Evolutionary conservation across 37 sponge, comb jelly and placozoan species (phyloP).

Genomic region (Cliona cf. orientalis): DNA sequence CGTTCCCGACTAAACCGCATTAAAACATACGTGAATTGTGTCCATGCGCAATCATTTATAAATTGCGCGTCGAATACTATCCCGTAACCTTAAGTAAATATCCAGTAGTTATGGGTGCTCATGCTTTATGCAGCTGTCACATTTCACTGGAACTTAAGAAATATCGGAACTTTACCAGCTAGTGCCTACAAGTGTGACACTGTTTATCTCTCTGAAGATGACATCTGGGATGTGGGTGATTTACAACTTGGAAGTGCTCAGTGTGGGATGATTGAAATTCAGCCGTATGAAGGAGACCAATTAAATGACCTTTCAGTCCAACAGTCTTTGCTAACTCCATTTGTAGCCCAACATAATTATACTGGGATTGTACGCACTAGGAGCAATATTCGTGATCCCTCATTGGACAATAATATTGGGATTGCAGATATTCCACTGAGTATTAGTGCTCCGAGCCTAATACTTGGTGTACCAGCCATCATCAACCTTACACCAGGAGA

Average conservation of each 20-base stretch:
- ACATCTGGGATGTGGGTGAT: slow-evolving; percentile 23
- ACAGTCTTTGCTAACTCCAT: neutral
- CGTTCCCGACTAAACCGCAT: too few species aligned
- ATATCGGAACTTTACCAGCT: slow-evolving; percentile 15
- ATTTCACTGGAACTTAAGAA: slow-evolving; percentile 16
- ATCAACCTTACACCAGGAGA: slow-evolving; percentile 12
- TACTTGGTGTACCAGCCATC: neutral
- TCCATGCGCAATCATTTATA: too few species aligned
- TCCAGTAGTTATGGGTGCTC: neutral
- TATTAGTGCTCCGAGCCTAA: neutral
- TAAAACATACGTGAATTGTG: too few species aligned
- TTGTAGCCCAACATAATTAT: slow-evolving; percentile 18
- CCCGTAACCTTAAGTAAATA: too few species aligned
- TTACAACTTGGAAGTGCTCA: slow-evolving; percentile 4
- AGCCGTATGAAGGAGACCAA: neutral
- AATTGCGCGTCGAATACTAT: too few species aligned
- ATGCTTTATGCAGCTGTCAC: slow-evolving; percentile 6
- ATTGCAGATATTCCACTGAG: neutral
- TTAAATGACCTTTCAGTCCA: neutral
- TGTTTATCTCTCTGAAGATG: slow-evolving; percentile 38
- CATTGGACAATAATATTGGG: slow-evolving; percentile 28
- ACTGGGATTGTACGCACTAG: slow-evolving; percentile 23
- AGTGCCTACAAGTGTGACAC: slow-evolving; percentile 48
- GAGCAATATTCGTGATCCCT: slow-evolving; percentile 37
- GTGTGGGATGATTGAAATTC: slow-evolving; percentile 8